Percentiles rank a stretch among this genome's conserved stretches.
These are phyloP conservation scores for Microctonus brassicae DNA, from an alignment of 2,888 invertebrate genomes.

Conservation along the genomic window DNA sequence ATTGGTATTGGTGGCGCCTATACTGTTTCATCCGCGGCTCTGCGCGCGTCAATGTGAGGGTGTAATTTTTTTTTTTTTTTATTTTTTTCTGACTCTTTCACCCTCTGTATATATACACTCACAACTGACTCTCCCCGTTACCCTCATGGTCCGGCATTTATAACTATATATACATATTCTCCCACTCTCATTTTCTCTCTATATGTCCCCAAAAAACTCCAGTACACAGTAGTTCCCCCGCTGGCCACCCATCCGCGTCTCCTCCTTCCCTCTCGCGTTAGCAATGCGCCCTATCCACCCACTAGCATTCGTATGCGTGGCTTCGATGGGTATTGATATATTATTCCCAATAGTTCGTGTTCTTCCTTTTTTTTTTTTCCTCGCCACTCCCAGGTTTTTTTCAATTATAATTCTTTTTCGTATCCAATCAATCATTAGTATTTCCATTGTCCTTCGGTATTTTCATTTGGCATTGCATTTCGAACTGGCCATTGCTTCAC, in stretches of 20 bases:
- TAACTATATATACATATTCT: neutral
- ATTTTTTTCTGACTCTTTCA: constrained; percentile 17
- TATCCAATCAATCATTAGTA: constrained; percentile 71
- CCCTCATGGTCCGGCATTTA: constrained; percentile 19
- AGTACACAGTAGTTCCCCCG: constrained; percentile 29
- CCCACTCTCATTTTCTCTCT: neutral
- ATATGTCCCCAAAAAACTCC: neutral
- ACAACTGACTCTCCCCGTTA: constrained; percentile 11
- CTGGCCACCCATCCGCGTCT: constrained; percentile 31
- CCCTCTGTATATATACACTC: neutral
- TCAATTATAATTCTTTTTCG: constrained; percentile 70
- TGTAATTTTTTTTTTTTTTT: constrained; percentile 68
- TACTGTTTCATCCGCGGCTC: constrained; percentile 62
- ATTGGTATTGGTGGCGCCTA: constrained; percentile 65
- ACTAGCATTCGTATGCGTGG: constrained; percentile 68
- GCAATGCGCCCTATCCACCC: constrained; percentile 5
- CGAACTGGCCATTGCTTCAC: constrained; percentile 48
- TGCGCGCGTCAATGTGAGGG: constrained; percentile 57
- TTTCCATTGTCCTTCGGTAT: constrained; percentile 70
- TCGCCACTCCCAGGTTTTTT: constrained; percentile 65
- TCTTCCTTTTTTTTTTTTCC: constrained; percentile 52
- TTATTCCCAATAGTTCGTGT: constrained; percentile 69
- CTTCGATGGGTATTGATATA: constrained; percentile 70
- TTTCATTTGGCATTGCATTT: constrained; percentile 68
- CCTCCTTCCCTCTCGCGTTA: constrained; percentile 42